Evolutionary conservation across 2,113 vertebrate genomes (phyloP), one percentile per base, ranked within the genome.

Genomic region (Struthidea cinerea): DNA sequence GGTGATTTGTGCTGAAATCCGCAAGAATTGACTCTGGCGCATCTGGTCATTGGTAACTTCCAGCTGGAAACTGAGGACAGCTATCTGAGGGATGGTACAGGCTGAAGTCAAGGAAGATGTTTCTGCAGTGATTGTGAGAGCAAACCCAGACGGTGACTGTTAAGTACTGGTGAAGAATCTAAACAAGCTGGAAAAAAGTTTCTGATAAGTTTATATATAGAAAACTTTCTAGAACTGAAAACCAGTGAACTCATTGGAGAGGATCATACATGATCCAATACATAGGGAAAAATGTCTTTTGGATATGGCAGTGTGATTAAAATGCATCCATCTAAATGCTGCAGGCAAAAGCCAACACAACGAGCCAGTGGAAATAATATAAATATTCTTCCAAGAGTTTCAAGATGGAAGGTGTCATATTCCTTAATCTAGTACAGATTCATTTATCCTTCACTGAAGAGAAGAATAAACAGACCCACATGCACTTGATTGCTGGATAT

Each of bases 131-230:
- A 14, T 20, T 41, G 28, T 3, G 22, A 41, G 42, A 52, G 16
- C 0, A 0, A 84, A 15, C 18, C 14, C 1, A 0, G 4, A 0
- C 0, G 1, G 39, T 32, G 37, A 4, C 9, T 64, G 3, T 35
- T 63, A 81, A 37, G 11, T 56, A 47, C 16, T 55, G 50, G 4
- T 32, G 19, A 75, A 47, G 3, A 20, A 55, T 39, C 39, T 50
- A 23, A 81, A 57, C 7, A 28, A 33, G 21, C 14, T 11, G 28
- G 39, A 57, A 41, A 12, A 59, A 61, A 44, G 23, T 61, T 76
- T 85, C 24, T 10, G 22, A 7, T 35, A 4, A 5, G 0, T 64
- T 63, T 22, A 14, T 24, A 14, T 3, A 21, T 2, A 64, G 16
- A 75, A 44, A 60, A 1, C 3, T 69, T 55, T 67, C 39, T 73